These are phyloP conservation scores for Drosophila eohydei DNA, from an alignment of 2,888 invertebrate genomes.

Conservation along the genomic window DNA sequence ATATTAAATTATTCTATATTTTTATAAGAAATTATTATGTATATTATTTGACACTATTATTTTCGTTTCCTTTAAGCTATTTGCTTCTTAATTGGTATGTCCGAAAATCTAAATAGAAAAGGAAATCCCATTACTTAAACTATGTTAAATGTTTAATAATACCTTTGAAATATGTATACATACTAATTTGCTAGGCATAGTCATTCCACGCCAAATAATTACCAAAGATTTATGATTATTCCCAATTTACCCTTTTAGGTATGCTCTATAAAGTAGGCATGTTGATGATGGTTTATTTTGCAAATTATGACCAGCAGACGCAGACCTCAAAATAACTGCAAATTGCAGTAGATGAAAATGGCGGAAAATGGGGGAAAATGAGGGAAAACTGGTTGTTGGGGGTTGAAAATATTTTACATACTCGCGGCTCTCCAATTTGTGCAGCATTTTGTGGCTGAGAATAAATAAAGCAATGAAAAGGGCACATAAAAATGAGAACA, in stretches of 20 bases:
- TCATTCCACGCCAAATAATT: neutral
- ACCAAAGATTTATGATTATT: neutral
- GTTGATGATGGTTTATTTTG: slow-evolving; percentile 13
- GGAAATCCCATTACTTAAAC: neutral
- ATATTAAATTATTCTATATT: too few species aligned
- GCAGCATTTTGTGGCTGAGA: slow-evolving; percentile 28
- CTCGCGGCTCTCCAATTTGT: slow-evolving; percentile 22
- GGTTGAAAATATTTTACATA: slow-evolving; percentile 33
- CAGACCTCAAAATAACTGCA: slow-evolving; percentile 7
- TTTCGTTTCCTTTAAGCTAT: neutral
- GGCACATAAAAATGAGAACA: slow-evolving; percentile 18
- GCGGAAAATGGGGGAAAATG: neutral
- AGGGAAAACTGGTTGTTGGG: slow-evolving; percentile 6
- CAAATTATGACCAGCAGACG: slow-evolving; percentile 22
- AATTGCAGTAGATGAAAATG: slow-evolving; percentile 20
- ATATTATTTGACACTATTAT: too few species aligned
- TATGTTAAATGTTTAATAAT: neutral
- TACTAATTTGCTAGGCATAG: neutral
- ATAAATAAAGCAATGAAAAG: slow-evolving; percentile 30
- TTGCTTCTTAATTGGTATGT: neutral
- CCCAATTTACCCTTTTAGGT: neutral
- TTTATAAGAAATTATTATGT: too few species aligned
- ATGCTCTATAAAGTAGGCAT: slow-evolving; percentile 10
- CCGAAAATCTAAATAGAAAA: neutral
- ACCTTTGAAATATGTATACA: neutral